Percentiles rank a stretch among this genome's conserved stretches.
Evolutionary conservation across 2,113 vertebrate genomes (phyloP).

Genomic region (Lamprologus sp.): DNA sequence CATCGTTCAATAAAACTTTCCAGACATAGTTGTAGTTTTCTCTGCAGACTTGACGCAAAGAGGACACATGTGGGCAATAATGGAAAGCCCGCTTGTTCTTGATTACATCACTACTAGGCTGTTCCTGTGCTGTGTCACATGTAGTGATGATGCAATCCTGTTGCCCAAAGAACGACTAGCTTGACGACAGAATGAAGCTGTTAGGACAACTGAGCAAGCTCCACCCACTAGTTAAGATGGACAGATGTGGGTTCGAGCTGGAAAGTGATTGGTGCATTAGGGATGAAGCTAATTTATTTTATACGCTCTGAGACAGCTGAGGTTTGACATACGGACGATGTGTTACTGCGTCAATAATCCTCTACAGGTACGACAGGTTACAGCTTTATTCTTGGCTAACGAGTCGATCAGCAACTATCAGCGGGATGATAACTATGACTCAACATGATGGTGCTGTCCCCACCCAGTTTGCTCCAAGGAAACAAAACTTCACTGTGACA

Average conservation of each 20-base stretch:
- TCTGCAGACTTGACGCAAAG: not conserved
- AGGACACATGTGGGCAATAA: rapidly evolving
- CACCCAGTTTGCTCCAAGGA: not conserved
- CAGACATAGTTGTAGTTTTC: not conserved
- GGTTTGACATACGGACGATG: rapidly evolving
- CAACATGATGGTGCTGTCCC: rapidly evolving
- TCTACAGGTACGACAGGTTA: rapidly evolving
- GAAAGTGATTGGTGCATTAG: not conserved
- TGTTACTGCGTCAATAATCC: rapidly evolving
- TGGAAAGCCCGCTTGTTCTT: not conserved
- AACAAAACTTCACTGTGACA: not conserved
- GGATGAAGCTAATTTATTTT: not conserved
- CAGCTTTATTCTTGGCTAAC: not conserved
- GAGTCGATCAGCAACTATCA: not conserved
- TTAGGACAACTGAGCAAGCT: not conserved
- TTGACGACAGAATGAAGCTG: not conserved
- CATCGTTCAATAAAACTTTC: not conserved
- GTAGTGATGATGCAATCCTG: not conserved
- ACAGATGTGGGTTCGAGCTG: not conserved
- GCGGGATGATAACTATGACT: not conserved
- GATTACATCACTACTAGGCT: not conserved
- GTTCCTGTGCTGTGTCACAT: not conserved
- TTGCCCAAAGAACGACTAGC: not conserved
- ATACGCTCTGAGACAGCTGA: not conserved
- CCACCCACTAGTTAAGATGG: not conserved